phyloP scores from a whole-genome alignment of 2,797 vertebrate species.

The Nannoperca obscura region DNA sequence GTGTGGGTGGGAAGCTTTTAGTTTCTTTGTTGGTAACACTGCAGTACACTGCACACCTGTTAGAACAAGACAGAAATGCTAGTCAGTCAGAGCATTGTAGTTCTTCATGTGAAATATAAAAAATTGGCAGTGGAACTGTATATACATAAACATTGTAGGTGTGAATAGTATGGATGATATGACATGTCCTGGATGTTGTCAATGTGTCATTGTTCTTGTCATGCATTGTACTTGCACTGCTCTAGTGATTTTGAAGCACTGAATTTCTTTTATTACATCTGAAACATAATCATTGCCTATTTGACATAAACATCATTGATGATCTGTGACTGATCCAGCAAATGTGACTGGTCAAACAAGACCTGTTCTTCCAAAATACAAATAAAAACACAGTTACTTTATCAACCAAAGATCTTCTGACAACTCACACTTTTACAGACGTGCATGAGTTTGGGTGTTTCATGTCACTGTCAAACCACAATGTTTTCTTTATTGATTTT shows the following conservation, averaged over 20 bases:
- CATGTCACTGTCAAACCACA: constrained; percentile 75
- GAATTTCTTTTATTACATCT: constrained; percentile 29
- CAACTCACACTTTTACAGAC: constrained; percentile 60
- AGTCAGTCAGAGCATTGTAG: constrained; percentile 50
- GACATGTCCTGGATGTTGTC: constrained; percentile 18
- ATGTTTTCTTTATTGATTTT: constrained; percentile 79
- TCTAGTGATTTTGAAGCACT: constrained; percentile 2
- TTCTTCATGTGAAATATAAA: constrained; percentile 44
- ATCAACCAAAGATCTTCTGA: constrained; percentile 64
- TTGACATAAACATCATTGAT: constrained; percentile 28
- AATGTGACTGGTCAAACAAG: constrained; percentile 28
- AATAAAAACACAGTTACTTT: constrained; percentile 49
- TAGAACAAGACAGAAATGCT: constrained; percentile 58
- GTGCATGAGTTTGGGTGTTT: constrained; percentile 67
- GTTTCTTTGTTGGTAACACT: constrained; percentile 68
- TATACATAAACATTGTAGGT: constrained; percentile 18
- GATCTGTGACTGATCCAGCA: constrained; percentile 39
- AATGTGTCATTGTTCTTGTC: constrained; percentile 13
- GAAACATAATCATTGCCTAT: constrained; percentile 44
- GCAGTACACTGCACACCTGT: constrained; percentile 62
- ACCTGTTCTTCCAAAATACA: constrained; percentile 30
- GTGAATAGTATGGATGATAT: neutral
- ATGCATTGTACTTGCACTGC: neutral
- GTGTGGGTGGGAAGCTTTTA: constrained; percentile 75
- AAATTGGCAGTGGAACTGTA: constrained; percentile 37